Conservation (phyloP, 2,113 vertebrate species). For the Platichthys stellatus region DNA sequence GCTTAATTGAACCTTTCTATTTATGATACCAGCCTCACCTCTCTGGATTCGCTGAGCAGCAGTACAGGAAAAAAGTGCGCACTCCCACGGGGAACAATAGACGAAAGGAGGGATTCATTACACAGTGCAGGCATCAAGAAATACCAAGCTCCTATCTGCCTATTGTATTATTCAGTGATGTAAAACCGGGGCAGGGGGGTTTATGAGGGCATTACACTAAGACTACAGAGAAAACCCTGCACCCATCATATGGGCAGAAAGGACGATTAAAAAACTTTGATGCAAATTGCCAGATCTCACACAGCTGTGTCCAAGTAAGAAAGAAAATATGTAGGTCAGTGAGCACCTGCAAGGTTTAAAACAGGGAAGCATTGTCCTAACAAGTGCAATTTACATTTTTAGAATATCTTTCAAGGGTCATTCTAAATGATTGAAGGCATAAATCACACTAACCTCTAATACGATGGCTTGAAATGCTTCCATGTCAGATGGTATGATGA, state of each 20-base stretch:
- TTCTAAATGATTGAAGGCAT: background rate
- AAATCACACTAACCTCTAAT: background rate
- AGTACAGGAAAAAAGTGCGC: constrained; percentile 40
- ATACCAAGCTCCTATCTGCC: constrained; percentile 45
- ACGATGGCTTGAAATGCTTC: no score
- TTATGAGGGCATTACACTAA: constrained; percentile 76
- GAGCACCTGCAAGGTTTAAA: constrained; percentile 67
- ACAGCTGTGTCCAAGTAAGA: constrained; percentile 66
- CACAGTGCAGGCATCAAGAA: constrained; percentile 47
- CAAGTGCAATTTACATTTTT: background rate
- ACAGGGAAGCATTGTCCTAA: background rate
- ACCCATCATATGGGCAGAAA: constrained; percentile 50
- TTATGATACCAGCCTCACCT: constrained; percentile 66
- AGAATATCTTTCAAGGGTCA: background rate
- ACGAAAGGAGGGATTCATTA: constrained; percentile 60
- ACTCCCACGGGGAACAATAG: constrained; percentile 46
- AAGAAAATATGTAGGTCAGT: constrained; percentile 66
- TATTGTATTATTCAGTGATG: constrained; percentile 74
- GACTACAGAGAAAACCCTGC: constrained; percentile 74
- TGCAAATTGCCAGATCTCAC: constrained; percentile 69
- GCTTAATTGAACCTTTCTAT: constrained; percentile 78
- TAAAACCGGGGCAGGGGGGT: constrained; percentile 60
- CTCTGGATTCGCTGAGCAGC: constrained; percentile 16
- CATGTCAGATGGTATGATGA: no score
- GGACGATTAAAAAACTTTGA: constrained; percentile 73